Conservation (phyloP, 2,888 invertebrate species). For the Philopedon plagiatum region DNA sequence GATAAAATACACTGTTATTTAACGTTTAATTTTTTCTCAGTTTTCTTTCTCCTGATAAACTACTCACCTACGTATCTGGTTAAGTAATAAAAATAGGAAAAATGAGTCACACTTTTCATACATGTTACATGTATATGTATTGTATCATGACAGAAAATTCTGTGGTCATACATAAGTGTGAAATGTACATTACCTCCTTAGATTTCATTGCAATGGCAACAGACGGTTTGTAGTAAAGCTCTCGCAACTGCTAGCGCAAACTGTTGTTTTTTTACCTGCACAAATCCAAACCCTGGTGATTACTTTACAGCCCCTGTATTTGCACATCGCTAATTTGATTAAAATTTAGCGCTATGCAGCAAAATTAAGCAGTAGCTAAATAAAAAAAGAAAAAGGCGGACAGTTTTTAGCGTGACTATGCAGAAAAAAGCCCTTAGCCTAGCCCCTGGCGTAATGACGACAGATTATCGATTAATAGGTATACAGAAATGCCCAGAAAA, state of each 20-base stretch:
- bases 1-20: slow-evolving; percentile 5
- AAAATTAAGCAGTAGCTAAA: slow-evolving; percentile 26
- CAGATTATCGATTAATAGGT: slow-evolving; percentile 48
- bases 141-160: no score
- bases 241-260: no score
- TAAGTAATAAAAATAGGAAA: no score
- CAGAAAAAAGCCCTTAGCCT: slow-evolving; percentile 46
- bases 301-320: not conserved
- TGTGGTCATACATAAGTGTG: no score
- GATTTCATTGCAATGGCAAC: no score
- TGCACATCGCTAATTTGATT: not conserved
- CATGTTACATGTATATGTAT: no score
- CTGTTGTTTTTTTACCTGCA: no score
- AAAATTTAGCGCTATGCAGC: slow-evolving; percentile 35
- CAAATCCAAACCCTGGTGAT: no score
- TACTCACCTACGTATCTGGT: no score
- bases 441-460: slow-evolving; percentile 38
- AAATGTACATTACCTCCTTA: no score
- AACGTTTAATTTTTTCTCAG: not conserved
- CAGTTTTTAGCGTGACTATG: slow-evolving; percentile 41
- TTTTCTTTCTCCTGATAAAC: not conserved
- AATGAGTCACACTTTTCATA: no score
- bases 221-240: no score
- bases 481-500: slow-evolving; percentile 52
- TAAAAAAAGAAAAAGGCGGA: slow-evolving; percentile 28